Percentiles rank a stretch among this genome's conserved stretches.
phyloP scores from a whole-genome alignment of 2,888 invertebrate species.

The Stenotaenia linearis region DNA sequence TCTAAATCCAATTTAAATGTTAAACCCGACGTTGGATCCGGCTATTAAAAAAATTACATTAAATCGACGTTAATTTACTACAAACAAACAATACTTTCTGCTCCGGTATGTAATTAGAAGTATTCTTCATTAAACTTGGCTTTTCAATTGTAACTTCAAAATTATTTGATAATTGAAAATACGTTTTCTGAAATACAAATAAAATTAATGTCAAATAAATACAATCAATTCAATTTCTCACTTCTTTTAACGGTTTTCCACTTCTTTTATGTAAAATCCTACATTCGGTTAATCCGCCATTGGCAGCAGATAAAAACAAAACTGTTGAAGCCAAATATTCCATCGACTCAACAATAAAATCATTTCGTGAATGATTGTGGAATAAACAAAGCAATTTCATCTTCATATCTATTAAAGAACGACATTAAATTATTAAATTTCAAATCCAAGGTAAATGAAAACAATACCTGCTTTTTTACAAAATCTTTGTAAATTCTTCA shows the following conservation, averaged over 20 bases:
- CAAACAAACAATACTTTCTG: neutral
- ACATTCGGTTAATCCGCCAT: neutral
- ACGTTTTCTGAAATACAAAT: neutral
- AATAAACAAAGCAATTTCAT: neutral
- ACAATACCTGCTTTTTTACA: neutral
- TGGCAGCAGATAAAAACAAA: neutral
- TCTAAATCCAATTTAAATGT: constrained; percentile 62
- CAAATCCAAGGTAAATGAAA: neutral
- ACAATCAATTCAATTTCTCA: neutral
- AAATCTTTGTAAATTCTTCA: neutral
- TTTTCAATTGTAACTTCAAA: neutral
- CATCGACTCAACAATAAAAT: neutral
- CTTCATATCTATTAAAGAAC: neutral
- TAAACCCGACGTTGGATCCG: constrained; percentile 17
- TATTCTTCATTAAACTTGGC: neutral
- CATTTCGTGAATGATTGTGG: neutral
- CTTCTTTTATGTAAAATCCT: neutral
- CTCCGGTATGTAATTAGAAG: neutral
- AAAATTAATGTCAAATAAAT: neutral
- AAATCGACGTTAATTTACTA: neutral
- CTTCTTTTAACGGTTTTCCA: neutral
- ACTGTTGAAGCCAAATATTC: neutral
- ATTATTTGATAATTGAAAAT: neutral
- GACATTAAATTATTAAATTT: neutral
- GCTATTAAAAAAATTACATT: neutral